Base-by-base conservation (phyloP, 2,113 vertebrate genomes). In the Oceanites oceanicus region DNA sequence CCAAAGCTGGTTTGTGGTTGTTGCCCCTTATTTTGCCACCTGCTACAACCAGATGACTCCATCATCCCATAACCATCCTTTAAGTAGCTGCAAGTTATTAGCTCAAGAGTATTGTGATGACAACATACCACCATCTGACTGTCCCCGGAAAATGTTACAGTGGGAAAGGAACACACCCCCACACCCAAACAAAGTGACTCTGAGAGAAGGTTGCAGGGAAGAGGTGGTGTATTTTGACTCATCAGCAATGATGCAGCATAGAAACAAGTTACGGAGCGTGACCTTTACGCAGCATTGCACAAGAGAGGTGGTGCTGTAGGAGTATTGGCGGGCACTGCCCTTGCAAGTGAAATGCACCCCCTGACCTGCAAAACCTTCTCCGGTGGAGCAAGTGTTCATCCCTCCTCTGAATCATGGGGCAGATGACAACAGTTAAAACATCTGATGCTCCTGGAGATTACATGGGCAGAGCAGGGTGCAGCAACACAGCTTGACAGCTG, bases 261-360 rank as follows among this genome's bases (percentile, higher is more conserved):
- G 94, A 89, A 97, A 84, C 58, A 40, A 73, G 88, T 61, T 58
- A 63, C 4, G 34, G 80, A 87, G 89, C 0, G 0, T 30, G 66
- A 91, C 81, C 77, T 94, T 78, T 62, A 62, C 5, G 49, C 73
- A 75, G 80, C 29, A 15, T 97, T 97, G 80, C 91, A 58, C 84
- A 95, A 96, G 81, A 66, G 66, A 91, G 86, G 62, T 73, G 92
- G 87, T 87, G 71, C 25, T 25, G 79, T 55, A 66, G 88, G 71
- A 82, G n/a, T 1, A n/a, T 68, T 25, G 50, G 9, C 2, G 13
- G 49, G 56, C 77, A 50, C 38, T 87, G 91, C 68, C 56, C 63
- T 50, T 34, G 61, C 22, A 88, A 52, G 67, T 1, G 7, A 82
- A 91, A 76, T 7, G 89, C 89, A 92, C 71, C 81, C 49, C 55